Percentiles rank a stretch among this genome's conserved stretches.
phyloP scores from a whole-genome alignment of 2,113 vertebrate genomes.

The Cnemophilus loriae region DNA sequence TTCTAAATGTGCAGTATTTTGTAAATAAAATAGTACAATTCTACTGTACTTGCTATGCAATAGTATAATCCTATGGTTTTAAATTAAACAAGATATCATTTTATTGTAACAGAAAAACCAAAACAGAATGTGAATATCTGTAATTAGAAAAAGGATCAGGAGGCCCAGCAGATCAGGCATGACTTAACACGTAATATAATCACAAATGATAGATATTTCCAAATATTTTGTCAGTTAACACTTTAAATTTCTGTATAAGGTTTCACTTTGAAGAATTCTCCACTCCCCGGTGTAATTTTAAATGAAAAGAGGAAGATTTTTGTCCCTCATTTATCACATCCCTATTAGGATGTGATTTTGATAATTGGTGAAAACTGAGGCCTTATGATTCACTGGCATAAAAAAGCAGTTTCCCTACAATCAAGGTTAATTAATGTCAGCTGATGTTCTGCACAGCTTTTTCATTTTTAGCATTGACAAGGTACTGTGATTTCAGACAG shows the following conservation, averaged over 20 bases:
- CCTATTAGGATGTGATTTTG: neutral
- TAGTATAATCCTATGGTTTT: neutral
- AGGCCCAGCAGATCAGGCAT: neutral
- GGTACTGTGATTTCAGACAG: neutral
- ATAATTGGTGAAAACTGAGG: neutral
- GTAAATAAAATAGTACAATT: neutral
- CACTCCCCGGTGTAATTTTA: neutral
- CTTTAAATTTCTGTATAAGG: neutral
- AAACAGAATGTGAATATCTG: neutral
- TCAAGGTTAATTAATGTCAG: neutral
- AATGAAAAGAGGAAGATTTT: neutral
- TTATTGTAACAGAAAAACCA: neutral
- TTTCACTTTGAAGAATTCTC: neutral
- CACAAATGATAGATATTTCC: neutral
- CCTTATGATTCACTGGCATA: neutral
- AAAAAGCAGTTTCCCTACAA: neutral
- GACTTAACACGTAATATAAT: neutral
- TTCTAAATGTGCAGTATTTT: neutral
- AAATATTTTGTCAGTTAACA: neutral
- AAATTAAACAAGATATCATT: neutral
- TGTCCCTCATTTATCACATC: neutral
- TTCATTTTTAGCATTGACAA: neutral
- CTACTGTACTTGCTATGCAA: neutral
- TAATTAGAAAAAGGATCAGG: neutral
- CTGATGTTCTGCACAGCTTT: neutral